Conservation (phyloP, 2,113 vertebrate species). For the Microcebus murinus region DNA sequence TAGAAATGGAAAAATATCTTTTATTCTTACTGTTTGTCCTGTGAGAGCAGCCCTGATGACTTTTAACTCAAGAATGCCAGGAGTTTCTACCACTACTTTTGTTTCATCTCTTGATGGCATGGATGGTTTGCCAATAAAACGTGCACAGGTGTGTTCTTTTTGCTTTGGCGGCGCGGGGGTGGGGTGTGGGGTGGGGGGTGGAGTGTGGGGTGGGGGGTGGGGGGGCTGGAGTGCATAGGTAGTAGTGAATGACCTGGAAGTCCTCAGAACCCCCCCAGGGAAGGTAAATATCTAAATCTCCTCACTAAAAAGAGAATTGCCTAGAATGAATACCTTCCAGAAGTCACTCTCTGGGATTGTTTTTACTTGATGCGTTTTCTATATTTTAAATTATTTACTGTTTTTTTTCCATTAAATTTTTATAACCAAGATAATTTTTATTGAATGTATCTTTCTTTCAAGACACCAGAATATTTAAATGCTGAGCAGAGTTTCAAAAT, state of each 20-base stretch:
- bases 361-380: not conserved
- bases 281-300: not conserved
- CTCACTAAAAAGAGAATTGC: not conserved
- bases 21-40: not conserved
- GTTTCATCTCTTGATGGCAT: slow-evolving; percentile 1
- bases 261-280: not conserved
- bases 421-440: slow-evolving; percentile 51
- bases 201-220: too few relatives aligned
- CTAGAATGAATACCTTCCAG: not conserved
- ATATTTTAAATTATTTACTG: slow-evolving; percentile 15
- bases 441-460: slow-evolving; percentile 24
- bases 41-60: not conserved
- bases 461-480: not conserved
- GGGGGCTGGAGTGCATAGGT: not conserved
- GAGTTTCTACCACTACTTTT: not conserved
- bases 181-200: too few relatives aligned
- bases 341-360: not conserved
- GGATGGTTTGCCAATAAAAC: not conserved
- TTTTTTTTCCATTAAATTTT: slow-evolving; percentile 30
- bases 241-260: not conserved
- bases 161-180: not conserved
- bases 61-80: not conserved
- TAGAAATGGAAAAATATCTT: not conserved
- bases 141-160: not conserved
- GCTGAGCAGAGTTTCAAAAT: slow-evolving; percentile 45